Conservation (phyloP, 2,113 vertebrate genomes). For the Hippopotamus amphibius region DNA sequence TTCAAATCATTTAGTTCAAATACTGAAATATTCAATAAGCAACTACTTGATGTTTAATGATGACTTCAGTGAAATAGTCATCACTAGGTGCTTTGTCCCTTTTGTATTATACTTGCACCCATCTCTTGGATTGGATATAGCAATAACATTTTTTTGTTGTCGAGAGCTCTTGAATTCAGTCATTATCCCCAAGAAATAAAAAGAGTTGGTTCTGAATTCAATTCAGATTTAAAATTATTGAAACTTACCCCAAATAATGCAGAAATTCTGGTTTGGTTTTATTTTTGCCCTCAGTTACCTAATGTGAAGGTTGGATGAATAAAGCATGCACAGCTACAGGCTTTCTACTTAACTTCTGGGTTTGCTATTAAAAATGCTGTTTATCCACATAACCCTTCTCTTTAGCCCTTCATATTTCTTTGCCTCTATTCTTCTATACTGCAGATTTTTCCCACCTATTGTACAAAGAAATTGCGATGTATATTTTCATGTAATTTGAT, state of each 20-base stretch:
- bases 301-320: conserved; percentile 88
- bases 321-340: conserved; percentile 92
- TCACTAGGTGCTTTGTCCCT: conserved; percentile 84
- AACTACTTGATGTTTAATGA: conserved; percentile 83
- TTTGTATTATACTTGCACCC: conserved; percentile 78
- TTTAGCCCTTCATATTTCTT: conserved; percentile 70
- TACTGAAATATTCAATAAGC: conserved; percentile 82
- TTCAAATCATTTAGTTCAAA: conserved; percentile 79
- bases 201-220: conserved; percentile 79
- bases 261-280: conserved; percentile 85
- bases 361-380: conserved; percentile 87
- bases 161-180: conserved; percentile 84
- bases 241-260: conserved; percentile 82
- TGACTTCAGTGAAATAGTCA: conserved; percentile 81
- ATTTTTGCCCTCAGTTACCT: conserved; percentile 80
- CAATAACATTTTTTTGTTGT: conserved; percentile 86
- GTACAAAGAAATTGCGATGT: conserved; percentile 99
- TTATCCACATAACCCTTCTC: conserved; percentile 76
- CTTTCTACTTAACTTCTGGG: conserved; percentile 88
- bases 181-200: conserved; percentile 78
- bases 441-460: conserved; percentile 91
- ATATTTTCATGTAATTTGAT: conserved; percentile 99
- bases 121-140: conserved; percentile 86
- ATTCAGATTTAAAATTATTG: conserved; percentile 80
- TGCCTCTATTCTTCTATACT: conserved; percentile 72